These are phyloP conservation scores for Drosophila simulans DNA, from an alignment of 1,140 invertebrate species.

Conservation along the genomic window DNA sequence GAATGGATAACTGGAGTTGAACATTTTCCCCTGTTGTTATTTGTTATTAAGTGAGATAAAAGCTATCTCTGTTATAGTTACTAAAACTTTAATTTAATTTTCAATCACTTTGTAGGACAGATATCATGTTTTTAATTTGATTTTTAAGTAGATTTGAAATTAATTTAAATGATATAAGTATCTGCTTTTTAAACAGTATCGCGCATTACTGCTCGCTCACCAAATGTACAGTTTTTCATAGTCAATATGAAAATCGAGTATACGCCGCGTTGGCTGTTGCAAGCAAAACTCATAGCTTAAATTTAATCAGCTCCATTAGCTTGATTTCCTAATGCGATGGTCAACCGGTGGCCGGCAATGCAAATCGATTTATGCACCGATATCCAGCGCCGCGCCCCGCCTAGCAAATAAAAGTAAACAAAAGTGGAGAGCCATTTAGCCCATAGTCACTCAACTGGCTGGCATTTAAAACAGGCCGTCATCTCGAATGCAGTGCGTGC, in stretches of 20 bases:
- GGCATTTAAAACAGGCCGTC: conserved; percentile 75
- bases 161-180: too few species aligned
- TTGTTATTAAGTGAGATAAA: too few species aligned
- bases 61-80: too few species aligned
- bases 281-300: conserved; percentile 11
- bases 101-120: too few species aligned
- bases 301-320: conserved; percentile 62
- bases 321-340: conserved; percentile 81
- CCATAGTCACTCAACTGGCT: conserved; percentile 54
- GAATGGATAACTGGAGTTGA: too few species aligned
- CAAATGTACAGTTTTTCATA: background rate
- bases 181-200: too few species aligned
- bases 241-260: conserved; percentile 29
- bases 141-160: too few species aligned
- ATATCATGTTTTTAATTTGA: too few species aligned
- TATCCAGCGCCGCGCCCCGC: conserved; percentile 11
- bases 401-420: conserved; percentile 44
- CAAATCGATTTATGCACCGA: conserved; percentile 49
- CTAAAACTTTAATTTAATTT: too few species aligned
- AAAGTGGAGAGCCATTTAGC: conserved; percentile 27
- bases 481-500: conserved; percentile 41
- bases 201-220: too few species aligned
- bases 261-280: conserved; percentile 46
- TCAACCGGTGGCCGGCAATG: conserved; percentile 71
- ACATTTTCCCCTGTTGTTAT: too few species aligned